phyloP scores from a whole-genome alignment of 2,113 vertebrate genomes.

The Rynchops niger region DNA sequence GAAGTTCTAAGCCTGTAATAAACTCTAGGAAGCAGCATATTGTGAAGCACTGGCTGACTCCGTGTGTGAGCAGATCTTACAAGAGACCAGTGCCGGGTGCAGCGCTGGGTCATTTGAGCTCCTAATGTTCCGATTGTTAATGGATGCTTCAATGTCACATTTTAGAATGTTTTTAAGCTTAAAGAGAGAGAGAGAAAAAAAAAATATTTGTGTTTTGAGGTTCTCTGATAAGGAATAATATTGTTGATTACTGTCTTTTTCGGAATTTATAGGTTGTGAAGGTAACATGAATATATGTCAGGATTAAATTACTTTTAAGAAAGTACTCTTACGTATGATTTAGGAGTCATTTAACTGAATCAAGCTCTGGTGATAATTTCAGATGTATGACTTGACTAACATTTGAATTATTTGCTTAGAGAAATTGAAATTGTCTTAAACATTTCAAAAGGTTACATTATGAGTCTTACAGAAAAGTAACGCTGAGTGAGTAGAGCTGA shows the following conservation, averaged over 20 bases:
- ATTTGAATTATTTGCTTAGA: background rate
- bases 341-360: background rate
- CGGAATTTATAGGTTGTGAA: background rate
- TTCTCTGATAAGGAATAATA: background rate
- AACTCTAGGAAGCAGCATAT: background rate
- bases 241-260: background rate
- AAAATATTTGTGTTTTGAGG: background rate
- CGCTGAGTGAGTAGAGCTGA: background rate
- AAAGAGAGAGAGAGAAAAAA: background rate
- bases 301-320: background rate
- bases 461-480: background rate
- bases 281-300: background rate
- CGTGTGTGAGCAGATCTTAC: background rate
- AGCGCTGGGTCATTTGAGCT: background rate
- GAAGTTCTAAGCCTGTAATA: background rate
- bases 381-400: background rate
- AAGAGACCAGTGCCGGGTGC: background rate
- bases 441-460: background rate
- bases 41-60: background rate
- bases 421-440: background rate
- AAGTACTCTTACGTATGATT: background rate
- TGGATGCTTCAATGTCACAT: accelerated
- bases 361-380: background rate
- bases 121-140: background rate
- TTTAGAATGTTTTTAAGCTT: background rate